Evolutionary conservation across 92 coral and sea anemone genomes (phyloP).

Genomic region (Ricordea florida): DNA sequence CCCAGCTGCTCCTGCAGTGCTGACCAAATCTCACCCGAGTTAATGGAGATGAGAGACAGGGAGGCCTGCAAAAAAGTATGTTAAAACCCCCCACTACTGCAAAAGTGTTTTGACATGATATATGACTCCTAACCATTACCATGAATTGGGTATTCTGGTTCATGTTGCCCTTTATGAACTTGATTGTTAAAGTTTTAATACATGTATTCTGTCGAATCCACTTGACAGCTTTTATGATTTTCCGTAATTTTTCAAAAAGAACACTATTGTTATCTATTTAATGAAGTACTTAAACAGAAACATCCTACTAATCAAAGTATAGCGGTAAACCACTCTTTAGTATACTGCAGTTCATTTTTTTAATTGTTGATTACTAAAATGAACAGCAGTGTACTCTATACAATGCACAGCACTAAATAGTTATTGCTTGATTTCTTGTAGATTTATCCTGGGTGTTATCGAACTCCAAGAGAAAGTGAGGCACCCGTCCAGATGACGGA

Average conservation of each 20-base stretch:
- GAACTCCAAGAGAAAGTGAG: constrained; percentile 28
- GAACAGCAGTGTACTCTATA: not conserved
- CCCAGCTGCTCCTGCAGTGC: not conserved
- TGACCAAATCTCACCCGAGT: constrained; percentile 4
- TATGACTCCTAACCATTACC: not conserved
- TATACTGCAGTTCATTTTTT: not conserved
- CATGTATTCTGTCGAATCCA: no score
- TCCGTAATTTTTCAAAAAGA: no score
- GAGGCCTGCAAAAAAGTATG: constrained; percentile 33
- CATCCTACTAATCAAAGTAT: no score
- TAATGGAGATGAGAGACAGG: constrained; percentile 22
- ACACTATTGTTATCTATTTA: no score
- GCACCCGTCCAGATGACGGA: constrained; percentile 25
- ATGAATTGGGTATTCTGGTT: not conserved
- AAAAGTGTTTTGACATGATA: not conserved
- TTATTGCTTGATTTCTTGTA: not conserved
- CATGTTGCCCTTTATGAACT: no score
- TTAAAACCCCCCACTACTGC: not conserved
- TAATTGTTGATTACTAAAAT: not conserved
- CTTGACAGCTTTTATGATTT: no score
- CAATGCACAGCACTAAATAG: not conserved
- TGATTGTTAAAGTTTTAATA: no score
- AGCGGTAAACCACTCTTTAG: no score
- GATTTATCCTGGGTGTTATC: constrained; percentile 48
- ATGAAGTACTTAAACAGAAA: no score